Evolutionary conservation across 2,113 vertebrate genomes (phyloP).

Genomic region (Ibidorhyncha struthersii): DNA sequence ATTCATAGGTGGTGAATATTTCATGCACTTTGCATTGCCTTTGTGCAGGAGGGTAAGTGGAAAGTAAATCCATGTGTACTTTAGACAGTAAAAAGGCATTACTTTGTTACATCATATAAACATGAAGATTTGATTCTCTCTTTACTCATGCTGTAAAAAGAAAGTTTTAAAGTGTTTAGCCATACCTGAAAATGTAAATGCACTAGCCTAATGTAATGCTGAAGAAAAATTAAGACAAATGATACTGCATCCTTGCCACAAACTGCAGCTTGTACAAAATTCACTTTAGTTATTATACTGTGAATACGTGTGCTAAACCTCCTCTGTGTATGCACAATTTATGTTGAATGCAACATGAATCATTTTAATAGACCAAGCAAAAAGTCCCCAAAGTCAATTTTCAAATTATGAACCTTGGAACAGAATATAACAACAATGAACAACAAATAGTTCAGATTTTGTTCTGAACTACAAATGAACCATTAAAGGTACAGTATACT

Average conservation of each 20-base stretch:
- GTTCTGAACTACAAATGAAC: slow-evolving; percentile 79
- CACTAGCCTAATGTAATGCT: slow-evolving; percentile 80
- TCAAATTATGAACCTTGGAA: slow-evolving; percentile 89
- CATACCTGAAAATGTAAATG: slow-evolving; percentile 85
- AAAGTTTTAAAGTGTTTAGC: slow-evolving; percentile 83
- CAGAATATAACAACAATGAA: slow-evolving; percentile 80
- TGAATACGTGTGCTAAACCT: slow-evolving; percentile 81
- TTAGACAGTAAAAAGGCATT: slow-evolving; percentile 92
- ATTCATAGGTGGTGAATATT: slow-evolving; percentile 84
- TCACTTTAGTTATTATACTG: slow-evolving; percentile 85
- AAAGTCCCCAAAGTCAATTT: slow-evolving; percentile 89
- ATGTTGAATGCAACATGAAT: slow-evolving; percentile 94
- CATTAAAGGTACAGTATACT: slow-evolving; percentile 69
- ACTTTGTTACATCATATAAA: slow-evolving; percentile 91
- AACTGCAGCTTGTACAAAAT: slow-evolving; percentile 82
- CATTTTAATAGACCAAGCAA: slow-evolving; percentile 93
- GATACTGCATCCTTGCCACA: slow-evolving; percentile 82
- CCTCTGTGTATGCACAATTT: slow-evolving; percentile 96
- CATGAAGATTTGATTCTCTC: slow-evolving; percentile 93
- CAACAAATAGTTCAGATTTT: slow-evolving; percentile 80
- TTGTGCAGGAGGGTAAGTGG: slow-evolving; percentile 87
- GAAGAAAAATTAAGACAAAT: slow-evolving; percentile 86
- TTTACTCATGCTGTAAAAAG: slow-evolving; percentile 82
- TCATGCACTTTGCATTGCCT: slow-evolving; percentile 88
- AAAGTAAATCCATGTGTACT: slow-evolving; percentile 90